Conservation (phyloP, 2,113 vertebrate species). For the Martes martes region DNA sequence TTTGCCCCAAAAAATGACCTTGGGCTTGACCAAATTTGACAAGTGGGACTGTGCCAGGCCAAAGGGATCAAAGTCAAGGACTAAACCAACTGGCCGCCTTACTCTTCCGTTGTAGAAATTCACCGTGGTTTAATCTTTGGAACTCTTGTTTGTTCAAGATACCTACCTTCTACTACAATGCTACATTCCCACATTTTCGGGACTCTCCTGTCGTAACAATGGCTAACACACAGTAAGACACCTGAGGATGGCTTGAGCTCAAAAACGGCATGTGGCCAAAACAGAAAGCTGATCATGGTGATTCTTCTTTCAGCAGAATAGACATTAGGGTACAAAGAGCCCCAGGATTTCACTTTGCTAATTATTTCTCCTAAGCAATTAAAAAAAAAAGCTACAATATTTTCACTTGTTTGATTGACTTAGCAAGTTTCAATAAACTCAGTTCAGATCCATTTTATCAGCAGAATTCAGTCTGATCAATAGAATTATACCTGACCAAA, state of each 20-base stretch:
- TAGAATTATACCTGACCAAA: not conserved
- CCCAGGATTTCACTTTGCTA: not conserved
- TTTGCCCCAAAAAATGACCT: not conserved
- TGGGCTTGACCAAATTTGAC: not conserved
- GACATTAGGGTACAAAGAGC: not conserved
- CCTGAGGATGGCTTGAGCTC: not conserved
- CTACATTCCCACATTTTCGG: not conserved
- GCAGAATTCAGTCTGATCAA: not conserved
- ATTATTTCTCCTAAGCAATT: not conserved
- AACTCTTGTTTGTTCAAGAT: not conserved
- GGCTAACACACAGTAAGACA: not conserved
- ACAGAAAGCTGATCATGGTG: not conserved
- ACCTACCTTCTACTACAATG: not conserved
- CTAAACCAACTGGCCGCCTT: not conserved
- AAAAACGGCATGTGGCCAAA: not conserved
- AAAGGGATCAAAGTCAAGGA: slow-evolving; percentile 5
- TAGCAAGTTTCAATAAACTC: slow-evolving; percentile 21
- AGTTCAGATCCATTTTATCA: not conserved
- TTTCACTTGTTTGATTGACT: not conserved
- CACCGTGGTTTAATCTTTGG: not conserved
- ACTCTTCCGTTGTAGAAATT: not conserved
- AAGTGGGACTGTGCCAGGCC: not conserved
- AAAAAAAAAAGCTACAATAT: not conserved
- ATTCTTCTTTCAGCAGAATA: not conserved
- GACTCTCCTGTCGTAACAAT: not conserved